phyloP scores from a whole-genome alignment of 2,888 invertebrate genomes.

The Noctua comes region DNA sequence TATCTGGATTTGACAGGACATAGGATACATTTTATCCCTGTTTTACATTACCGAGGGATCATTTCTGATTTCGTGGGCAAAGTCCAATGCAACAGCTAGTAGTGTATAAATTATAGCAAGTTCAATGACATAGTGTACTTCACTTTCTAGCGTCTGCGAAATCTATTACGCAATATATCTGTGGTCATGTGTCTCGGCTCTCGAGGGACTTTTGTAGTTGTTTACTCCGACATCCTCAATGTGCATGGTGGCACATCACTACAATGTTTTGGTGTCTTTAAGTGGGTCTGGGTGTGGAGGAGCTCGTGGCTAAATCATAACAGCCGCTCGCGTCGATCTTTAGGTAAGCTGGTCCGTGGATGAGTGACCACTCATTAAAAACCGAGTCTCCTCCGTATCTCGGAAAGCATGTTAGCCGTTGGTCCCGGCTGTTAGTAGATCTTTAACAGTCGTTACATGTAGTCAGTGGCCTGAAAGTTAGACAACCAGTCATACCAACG shows the following conservation, averaged over 20 bases:
- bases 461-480: no score
- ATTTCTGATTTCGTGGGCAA: background rate
- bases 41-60: background rate
- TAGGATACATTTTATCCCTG: background rate
- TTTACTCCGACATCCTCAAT: slow-evolving; percentile 2
- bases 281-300: background rate
- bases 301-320: no score
- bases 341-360: no score
- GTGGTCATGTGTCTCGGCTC: slow-evolving; percentile 9
- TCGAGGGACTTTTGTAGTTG: background rate
- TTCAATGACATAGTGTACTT: slow-evolving; percentile 40
- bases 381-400: no score
- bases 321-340: no score
- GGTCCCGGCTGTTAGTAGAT: no score
- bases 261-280: background rate
- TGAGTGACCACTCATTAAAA: no score
- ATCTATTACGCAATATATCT: slow-evolving; percentile 22
- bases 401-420: no score
- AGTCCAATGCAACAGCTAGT: background rate
- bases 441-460: no score
- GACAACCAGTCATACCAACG: no score
- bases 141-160: slow-evolving; percentile 37
- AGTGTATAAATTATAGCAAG: slow-evolving; percentile 28
- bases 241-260: background rate
- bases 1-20: background rate